Evolutionary conservation across 2,797 vertebrate genomes (phyloP).

Genomic region (Chelonia mydas): DNA sequence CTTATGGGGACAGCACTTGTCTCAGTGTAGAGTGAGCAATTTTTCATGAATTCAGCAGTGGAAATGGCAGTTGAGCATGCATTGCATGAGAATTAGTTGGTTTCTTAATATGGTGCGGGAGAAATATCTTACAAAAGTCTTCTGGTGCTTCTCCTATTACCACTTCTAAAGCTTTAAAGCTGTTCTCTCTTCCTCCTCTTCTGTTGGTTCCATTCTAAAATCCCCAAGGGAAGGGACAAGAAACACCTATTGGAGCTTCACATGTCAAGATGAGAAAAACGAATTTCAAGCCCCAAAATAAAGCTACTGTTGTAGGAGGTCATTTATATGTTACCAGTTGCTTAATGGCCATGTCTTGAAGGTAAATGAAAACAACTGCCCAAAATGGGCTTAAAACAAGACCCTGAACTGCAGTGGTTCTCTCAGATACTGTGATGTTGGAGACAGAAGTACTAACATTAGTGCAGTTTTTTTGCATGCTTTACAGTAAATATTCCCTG

Average conservation of each 20-base stretch:
- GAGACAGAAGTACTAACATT: background rate
- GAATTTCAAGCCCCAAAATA: conserved; percentile 59
- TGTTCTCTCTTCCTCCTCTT: conserved; percentile 77
- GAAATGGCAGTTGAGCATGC: conserved; percentile 78
- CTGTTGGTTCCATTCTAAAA: conserved; percentile 56
- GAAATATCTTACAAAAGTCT: conserved; percentile 77
- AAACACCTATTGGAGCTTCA: conserved; percentile 69
- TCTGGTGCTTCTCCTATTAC: conserved; percentile 76
- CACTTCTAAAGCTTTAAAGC: conserved; percentile 80
- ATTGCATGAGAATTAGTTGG: conserved; percentile 76
- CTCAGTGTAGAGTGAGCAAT: conserved; percentile 62
- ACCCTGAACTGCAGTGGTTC: background rate
- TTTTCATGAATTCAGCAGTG: conserved; percentile 71
- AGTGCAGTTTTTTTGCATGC: background rate
- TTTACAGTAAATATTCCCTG: conserved; percentile 1
- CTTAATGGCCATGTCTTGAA: conserved; percentile 38
- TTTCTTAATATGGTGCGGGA: conserved; percentile 77
- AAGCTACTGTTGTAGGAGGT: conserved; percentile 69
- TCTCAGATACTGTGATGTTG: conserved; percentile 45
- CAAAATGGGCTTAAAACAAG: conserved; percentile 40
- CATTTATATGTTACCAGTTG: conserved; percentile 46
- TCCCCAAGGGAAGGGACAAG: conserved; percentile 63
- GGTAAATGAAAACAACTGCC: conserved; percentile 65
- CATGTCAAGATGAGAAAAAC: conserved; percentile 76
- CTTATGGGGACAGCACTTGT: conserved; percentile 73